Conservation (phyloP, 2,888 invertebrate genomes). For the Rapana venosa region DNA sequence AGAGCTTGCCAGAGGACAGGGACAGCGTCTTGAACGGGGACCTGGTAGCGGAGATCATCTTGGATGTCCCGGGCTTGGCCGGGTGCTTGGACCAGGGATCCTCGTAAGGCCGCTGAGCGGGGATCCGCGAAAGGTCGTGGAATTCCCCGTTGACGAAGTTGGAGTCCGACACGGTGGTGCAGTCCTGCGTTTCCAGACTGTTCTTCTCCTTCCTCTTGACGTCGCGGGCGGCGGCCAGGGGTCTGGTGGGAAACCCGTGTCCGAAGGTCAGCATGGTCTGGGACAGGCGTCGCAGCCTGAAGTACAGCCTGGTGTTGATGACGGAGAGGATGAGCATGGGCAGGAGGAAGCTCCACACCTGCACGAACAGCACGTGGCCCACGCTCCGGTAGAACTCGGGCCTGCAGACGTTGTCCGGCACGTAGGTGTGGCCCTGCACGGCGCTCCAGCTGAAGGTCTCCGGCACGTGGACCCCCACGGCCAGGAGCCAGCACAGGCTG, state of each 20-base stretch:
- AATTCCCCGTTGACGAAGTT: not conserved
- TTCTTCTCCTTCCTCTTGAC: not conserved
- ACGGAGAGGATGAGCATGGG: conserved; percentile 24
- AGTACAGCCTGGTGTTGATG: conserved; percentile 30
- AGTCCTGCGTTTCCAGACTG: not conserved
- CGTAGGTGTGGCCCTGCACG: not conserved
- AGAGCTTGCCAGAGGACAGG: not conserved
- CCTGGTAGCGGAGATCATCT: not conserved
- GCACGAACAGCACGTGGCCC: conserved; percentile 23
- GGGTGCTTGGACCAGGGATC: not conserved
- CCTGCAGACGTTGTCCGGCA: not conserved
- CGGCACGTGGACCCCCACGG: not conserved
- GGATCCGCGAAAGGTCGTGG: not conserved
- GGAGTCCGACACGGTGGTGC: not conserved
- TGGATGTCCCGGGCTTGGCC: not conserved
- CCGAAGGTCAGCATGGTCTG: conserved; percentile 13
- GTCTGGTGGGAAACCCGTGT: not conserved
- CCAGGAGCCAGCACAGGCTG: conserved; percentile 22
- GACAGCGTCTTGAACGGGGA: not conserved
- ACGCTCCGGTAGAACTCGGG: conserved; percentile 19
- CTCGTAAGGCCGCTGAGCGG: not conserved
- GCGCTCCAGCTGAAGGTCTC: not conserved
- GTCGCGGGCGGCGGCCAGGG: not conserved
- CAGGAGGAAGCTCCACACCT: conserved; percentile 26
- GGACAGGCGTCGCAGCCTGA: conserved; percentile 2